Evolutionary conservation across 2,888 invertebrate species (phyloP), one percentile per base, ranked within the genome.

Genomic region (Nasonovia ribisnigri): DNA sequence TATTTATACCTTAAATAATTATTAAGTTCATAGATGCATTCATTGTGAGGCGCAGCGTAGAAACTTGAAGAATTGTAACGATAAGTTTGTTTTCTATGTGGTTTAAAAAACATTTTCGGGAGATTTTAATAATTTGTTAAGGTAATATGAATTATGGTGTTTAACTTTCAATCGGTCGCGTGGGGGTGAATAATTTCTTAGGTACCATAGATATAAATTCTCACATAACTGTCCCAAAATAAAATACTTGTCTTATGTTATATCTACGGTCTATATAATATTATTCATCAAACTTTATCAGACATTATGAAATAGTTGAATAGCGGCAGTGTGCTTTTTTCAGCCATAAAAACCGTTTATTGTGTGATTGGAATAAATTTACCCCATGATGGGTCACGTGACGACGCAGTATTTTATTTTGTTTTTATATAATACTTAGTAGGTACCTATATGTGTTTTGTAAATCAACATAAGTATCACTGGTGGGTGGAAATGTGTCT

Each of bases 331-430:
- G 48, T 46, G 20, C 51, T 36, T 48, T 88, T 46, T 88, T 51
- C 29, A 43, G 86, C 43, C 36, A 86, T 43, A 88, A 88, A 48
- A 48, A 51, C n/a, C 67, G 67, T 67, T 67, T 36, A 67, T 20
- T n/a, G 86, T 86, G 86, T 42, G 86, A 43, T 43, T 42, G 51
- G 20, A 94, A 90, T 93, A 94, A 67, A 67, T 67, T 67, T 67
- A 67, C 36, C 36, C n/a, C 16, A 51, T 16, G 51, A 11, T 2
- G 3, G 46, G 51, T 16, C 51, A 36, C 67, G 67, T 36, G 67
- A 67, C n/a, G n/a, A 16, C 67, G 20, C 6, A 67, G 16, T 36
- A 5, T 36, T 67, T 4, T 67, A 1, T 60, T 60, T 60, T 60
- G 4, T 67, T 36, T 67, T 67, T 67, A 16, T 67, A 36, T n/a